Conservation (phyloP, 2,113 vertebrate genomes). For the Martes martes region DNA sequence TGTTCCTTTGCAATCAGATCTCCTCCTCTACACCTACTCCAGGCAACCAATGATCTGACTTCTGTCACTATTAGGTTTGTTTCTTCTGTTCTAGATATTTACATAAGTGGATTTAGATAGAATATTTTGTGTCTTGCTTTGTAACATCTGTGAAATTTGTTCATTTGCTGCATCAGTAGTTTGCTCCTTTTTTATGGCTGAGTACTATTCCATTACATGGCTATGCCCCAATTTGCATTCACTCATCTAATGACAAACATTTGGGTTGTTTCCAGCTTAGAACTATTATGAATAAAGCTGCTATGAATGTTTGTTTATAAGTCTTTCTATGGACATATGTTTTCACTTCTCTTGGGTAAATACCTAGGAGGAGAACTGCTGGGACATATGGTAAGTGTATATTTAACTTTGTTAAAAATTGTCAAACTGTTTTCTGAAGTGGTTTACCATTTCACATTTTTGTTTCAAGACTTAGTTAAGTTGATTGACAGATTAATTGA, state of each 20-base stretch:
- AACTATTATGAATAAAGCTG: background rate
- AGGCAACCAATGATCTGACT: background rate
- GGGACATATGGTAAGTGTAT: background rate
- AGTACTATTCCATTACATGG: background rate
- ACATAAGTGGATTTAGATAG: background rate
- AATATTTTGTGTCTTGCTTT: background rate
- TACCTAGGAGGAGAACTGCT: slow-evolving; percentile 3
- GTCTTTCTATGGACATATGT: background rate
- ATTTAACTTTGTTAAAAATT: slow-evolving; percentile 36
- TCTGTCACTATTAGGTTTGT: background rate
- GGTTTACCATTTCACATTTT: background rate
- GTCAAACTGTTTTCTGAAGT: background rate
- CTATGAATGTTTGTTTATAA: background rate
- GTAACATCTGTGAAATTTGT: background rate
- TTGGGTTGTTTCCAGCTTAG: background rate
- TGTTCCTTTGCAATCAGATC: background rate
- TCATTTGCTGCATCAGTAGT: background rate
- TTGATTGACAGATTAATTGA: background rate
- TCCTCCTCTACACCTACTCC: background rate
- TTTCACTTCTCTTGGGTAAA: slow-evolving; percentile 43
- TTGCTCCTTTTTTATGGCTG: background rate
- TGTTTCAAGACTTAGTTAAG: slow-evolving; percentile 33
- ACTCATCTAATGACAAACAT: background rate
- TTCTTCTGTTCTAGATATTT: background rate
- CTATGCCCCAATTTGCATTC: background rate